Evolutionary conservation across 2,113 vertebrate genomes (phyloP).

Genomic region (Dryoscopus gambensis): DNA sequence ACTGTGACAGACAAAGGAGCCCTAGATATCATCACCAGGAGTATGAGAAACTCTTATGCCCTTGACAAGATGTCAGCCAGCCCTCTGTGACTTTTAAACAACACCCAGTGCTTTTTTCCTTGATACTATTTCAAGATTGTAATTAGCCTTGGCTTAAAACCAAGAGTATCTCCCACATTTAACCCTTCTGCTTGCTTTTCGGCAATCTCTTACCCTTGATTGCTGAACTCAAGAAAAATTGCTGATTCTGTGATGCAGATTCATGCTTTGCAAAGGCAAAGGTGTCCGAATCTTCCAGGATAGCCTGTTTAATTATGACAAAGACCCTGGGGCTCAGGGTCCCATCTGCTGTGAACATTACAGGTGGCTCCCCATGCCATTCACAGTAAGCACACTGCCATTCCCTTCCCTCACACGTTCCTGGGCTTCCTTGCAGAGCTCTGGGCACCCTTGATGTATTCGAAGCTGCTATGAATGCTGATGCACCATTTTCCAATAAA

Average conservation of each 20-base stretch:
- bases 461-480: background rate
- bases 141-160: background rate
- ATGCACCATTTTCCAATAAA: background rate
- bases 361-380: background rate
- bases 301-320: background rate
- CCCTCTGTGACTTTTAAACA: background rate
- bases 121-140: background rate
- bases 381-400: background rate
- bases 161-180: background rate
- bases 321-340: background rate
- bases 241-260: background rate
- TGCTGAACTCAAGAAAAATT: background rate
- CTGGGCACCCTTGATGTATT: background rate
- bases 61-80: background rate
- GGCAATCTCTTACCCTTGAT: background rate
- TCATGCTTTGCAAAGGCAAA: background rate
- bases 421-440: background rate
- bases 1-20: background rate
- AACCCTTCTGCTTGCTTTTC: background rate
- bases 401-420: background rate
- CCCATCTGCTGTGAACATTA: fast-evolving
- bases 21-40: background rate
- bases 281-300: background rate
- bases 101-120: background rate
- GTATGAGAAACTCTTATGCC: background rate